Conservation (phyloP, 2,797 vertebrate species). For the Pseudochaenichthys georgianus region DNA sequence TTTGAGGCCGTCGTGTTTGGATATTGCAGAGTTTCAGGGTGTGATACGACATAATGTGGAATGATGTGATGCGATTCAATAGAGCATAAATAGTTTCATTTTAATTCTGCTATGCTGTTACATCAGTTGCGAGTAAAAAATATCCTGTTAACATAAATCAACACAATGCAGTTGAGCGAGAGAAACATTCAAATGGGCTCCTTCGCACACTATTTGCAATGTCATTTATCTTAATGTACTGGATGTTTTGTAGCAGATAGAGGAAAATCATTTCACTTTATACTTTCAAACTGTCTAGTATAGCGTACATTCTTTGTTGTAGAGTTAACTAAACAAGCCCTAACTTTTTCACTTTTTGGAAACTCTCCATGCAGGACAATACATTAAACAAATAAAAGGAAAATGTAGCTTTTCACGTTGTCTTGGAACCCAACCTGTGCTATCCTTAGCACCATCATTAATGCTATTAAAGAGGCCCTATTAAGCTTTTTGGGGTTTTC, state of each 20-base stretch:
- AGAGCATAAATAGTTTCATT: slow-evolving; percentile 53
- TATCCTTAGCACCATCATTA: background rate
- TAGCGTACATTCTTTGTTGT: slow-evolving; percentile 9
- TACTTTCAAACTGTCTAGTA: slow-evolving; percentile 17
- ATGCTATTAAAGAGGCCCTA: background rate
- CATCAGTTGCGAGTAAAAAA: slow-evolving; percentile 7
- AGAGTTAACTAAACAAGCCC: background rate
- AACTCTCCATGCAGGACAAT: background rate
- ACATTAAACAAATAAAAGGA: background rate
- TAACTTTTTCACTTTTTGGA: background rate
- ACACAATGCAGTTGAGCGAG: slow-evolving; percentile 37
- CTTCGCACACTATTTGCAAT: slow-evolving; percentile 18
- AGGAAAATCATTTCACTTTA: slow-evolving; percentile 26
- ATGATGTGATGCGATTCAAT: slow-evolving; percentile 63
- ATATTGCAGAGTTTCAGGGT: slow-evolving; percentile 37
- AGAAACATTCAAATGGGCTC: slow-evolving; percentile 48
- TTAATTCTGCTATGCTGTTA: slow-evolving; percentile 44
- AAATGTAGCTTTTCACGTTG: background rate
- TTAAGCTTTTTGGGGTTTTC: no score
- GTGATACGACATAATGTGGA: slow-evolving; percentile 49
- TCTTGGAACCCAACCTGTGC: background rate
- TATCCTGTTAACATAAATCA: slow-evolving; percentile 55
- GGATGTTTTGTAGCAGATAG: slow-evolving; percentile 33
- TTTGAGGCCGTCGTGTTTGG: slow-evolving; percentile 39
- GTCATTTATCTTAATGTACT: slow-evolving; percentile 48